Percentiles rank a stretch among this genome's conserved stretches.
Conservation (phyloP, 2,797 vertebrate species). For the Chrysocyon brachyurus region DNA sequence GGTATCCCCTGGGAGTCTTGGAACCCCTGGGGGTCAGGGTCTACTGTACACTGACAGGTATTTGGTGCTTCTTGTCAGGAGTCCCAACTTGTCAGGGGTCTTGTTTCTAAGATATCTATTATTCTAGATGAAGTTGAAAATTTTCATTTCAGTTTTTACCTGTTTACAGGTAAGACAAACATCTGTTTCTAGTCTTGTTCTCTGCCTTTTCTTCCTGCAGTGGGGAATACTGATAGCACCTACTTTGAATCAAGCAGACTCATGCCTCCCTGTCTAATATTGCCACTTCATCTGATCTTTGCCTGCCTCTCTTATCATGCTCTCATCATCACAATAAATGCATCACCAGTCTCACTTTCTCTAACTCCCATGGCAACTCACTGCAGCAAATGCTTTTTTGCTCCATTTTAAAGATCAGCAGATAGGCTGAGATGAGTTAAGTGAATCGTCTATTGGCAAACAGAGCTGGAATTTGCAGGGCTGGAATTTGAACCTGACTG, state of each 20-base stretch:
- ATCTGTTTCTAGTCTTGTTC: neutral
- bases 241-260: constrained; percentile 1
- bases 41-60: neutral
- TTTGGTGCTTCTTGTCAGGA: neutral
- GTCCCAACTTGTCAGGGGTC: neutral
- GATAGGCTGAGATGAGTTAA: neutral
- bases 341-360: neutral
- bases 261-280: neutral
- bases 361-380: neutral
- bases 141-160: constrained; percentile 16
- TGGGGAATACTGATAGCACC: neutral
- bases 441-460: neutral
- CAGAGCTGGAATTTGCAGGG: constrained; percentile 17
- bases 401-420: neutral
- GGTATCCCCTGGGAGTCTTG: neutral
- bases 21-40: neutral
- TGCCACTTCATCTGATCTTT: neutral
- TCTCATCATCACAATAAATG: neutral
- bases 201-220: neutral
- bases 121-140: neutral
- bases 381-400: neutral
- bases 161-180: neutral
- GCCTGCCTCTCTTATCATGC: neutral
- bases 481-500: constrained; percentile 20
- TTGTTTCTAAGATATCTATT: neutral